Conservation (phyloP, 2,797 vertebrate species). For the Crotalus adamanteus region DNA sequence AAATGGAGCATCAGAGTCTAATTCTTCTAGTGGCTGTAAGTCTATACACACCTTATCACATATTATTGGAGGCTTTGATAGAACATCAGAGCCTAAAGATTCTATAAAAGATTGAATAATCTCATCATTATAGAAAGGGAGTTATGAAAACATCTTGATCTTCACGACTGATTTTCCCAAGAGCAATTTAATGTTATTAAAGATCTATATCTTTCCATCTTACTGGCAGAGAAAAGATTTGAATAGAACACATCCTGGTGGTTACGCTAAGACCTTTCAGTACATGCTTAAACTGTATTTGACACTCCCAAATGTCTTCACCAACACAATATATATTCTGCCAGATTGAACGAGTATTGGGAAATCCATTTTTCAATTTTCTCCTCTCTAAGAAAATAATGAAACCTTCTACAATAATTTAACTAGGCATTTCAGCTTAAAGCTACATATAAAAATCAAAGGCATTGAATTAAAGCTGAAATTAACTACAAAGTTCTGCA, state of each 20-base stretch:
- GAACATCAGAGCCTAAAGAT: background rate
- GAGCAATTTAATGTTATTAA: constrained; percentile 24
- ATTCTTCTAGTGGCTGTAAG: background rate
- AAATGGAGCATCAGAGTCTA: background rate
- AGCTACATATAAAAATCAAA: constrained; percentile 25
- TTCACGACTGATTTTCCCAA: background rate
- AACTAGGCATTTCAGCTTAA: constrained; percentile 1
- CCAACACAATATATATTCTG: constrained; percentile 35
- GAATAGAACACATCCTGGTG: background rate
- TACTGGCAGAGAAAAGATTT: constrained; percentile 12
- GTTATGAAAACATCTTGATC: background rate
- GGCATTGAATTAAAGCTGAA: background rate
- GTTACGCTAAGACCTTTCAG: background rate
- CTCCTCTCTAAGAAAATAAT: constrained; percentile 2
- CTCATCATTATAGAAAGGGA: background rate
- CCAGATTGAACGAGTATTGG: background rate
- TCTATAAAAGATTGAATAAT: background rate
- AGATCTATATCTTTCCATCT: constrained; percentile 12
- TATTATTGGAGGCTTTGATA: background rate
- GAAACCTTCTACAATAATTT: background rate
- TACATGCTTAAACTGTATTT: background rate
- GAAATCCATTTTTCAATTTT: constrained; percentile 11
- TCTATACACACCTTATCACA: background rate
- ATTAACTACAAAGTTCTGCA: background rate
- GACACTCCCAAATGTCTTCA: background rate